Evolutionary conservation across 1,140 invertebrate genomes (phyloP), one percentile per base, ranked within the genome.

Genomic region (Asobara japonica): DNA sequence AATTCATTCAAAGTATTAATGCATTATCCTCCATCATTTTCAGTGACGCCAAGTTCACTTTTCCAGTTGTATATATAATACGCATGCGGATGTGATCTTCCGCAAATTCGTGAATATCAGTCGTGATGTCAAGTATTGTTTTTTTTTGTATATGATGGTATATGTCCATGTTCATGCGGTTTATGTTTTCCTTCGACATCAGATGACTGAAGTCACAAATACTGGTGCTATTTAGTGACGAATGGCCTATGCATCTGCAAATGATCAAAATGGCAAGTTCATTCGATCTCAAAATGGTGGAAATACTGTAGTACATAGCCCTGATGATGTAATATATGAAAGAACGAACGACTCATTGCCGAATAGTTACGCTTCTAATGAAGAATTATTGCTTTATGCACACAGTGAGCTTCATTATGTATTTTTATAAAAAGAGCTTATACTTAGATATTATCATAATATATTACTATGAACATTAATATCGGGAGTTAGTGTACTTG

Each of bases 351-450:
- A 48, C 69, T 78, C 45, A 71, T 72, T 72, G 71, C 61, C 71
- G 68, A 74, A 73, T 79, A 80, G 73, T 80, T 85, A 82, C 75
- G 80, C 82, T 84, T 71, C 74, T 77, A 81, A 80, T 76, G 1
- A 22, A 56, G 22, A 56, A 25, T 25, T 25, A 18, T 81, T 56
- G 78, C 80, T 85, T 84, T 79, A 79, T 75, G 76, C 80, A 84
- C n/a, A n/a, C 76, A 81, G 73, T 78, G 77, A 81, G 83, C 83
- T 86, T 85, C 74, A 79, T 85, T 86, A 84, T 79, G 81, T 85
- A 84, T 85, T 86, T 85, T 85, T 86, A 85, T 85, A 78, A 79
- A 79, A 76, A 76, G 75, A 77, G 76, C 77, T 77, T 78, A 73
- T 77, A 74, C 73, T 56, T 77, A 74, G 73, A 77, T 82, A 74